phyloP scores from a whole-genome alignment of 2,888 invertebrate species.

The Odontomyia ornata region DNA sequence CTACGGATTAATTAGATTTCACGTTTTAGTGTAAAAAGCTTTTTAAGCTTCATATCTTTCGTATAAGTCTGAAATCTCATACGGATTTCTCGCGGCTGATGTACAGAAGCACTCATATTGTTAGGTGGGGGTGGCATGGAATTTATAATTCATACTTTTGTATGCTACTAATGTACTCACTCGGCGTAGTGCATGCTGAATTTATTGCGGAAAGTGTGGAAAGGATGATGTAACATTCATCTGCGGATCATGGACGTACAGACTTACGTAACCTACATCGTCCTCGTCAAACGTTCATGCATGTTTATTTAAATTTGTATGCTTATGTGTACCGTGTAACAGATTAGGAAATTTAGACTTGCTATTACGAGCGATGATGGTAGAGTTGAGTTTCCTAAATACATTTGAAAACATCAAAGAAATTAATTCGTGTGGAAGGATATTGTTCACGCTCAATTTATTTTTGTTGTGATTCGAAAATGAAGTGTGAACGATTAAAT shows the following conservation, averaged over 20 bases:
- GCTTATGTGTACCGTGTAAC: not conserved
- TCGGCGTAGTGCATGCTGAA: not conserved
- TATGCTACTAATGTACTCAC: not conserved
- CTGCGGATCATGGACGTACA: too few species aligned
- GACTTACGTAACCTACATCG: not conserved
- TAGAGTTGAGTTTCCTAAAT: not conserved
- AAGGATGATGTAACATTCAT: too few species aligned
- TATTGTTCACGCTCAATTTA: constrained; percentile 17
- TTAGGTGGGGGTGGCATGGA: not conserved
- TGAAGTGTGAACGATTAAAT: constrained; percentile 11
- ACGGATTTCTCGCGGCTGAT: not conserved
- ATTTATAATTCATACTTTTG: not conserved
- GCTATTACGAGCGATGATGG: not conserved
- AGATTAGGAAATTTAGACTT: not conserved
- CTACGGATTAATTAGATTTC: constrained; percentile 50
- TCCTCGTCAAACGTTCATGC: not conserved
- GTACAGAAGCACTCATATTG: not conserved
- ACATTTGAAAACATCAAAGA: constrained; percentile 13
- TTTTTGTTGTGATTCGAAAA: not conserved
- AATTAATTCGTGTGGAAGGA: not conserved
- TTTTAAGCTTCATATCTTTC: constrained; percentile 18
- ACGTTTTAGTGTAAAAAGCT: constrained; percentile 43
- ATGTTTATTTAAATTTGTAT: constrained; percentile 2
- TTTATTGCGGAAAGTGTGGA: not conserved
- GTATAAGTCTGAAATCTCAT: not conserved